These are phyloP conservation scores for Acanthosepion esculentum DNA, from an alignment of 2,888 invertebrate genomes.

Conservation along the genomic window DNA sequence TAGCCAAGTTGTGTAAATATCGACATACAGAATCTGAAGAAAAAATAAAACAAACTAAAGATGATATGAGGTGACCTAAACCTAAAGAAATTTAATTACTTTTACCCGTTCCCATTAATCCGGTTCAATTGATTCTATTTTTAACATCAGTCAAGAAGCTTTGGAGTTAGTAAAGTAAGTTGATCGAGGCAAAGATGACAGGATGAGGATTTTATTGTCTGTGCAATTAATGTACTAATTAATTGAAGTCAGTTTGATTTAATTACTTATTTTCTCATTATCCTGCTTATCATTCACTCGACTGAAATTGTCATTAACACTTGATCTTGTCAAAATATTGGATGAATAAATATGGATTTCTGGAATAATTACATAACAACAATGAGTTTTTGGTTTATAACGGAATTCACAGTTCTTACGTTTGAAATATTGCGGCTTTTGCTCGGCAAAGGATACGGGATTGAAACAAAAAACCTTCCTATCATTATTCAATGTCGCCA, in stretches of 20 bases:
- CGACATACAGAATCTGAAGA: too few species aligned
- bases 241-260: not conserved
- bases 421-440: too few species aligned
- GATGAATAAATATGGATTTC: not conserved
- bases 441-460: too few species aligned
- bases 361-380: not conserved
- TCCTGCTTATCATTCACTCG: not conserved
- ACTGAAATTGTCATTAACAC: not conserved
- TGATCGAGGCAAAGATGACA: not conserved
- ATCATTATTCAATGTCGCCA: too few species aligned
- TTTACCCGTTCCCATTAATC: not conserved
- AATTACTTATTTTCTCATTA: not conserved
- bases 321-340: not conserved
- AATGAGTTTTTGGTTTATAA: too few species aligned
- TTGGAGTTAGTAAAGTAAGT: not conserved
- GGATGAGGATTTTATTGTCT: not conserved
- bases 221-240: not conserved
- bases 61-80: too few species aligned
- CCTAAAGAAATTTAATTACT: not conserved
- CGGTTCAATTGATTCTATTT: not conserved
- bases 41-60: too few species aligned
- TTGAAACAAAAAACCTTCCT: too few species aligned
- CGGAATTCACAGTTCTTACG: too few species aligned
- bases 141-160: not conserved
- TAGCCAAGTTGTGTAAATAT: too few species aligned